Evolutionary conservation across 2,113 vertebrate genomes (phyloP).

Genomic region (Pluvialis apricaria): DNA sequence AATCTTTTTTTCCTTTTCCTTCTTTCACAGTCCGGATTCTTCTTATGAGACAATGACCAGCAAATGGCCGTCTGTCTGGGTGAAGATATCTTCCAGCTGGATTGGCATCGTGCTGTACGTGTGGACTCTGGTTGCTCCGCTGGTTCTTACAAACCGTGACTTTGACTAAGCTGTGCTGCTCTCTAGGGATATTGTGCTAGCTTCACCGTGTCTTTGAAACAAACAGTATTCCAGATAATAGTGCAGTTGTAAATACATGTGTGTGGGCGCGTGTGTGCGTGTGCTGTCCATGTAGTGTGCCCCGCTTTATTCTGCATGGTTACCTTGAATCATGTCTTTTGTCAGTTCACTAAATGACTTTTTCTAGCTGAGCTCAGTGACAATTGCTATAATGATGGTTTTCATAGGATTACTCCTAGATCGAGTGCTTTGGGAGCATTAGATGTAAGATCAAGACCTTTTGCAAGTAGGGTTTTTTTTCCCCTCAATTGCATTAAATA

Average conservation of each 20-base stretch:
- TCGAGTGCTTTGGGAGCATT: background rate
- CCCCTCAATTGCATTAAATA: background rate
- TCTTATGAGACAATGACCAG: constrained; percentile 90
- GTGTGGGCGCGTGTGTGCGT: background rate
- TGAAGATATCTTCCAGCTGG: constrained; percentile 98
- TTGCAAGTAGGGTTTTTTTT: background rate
- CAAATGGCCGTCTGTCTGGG: constrained; percentile 97
- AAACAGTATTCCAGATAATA: constrained; percentile 47
- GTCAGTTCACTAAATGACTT: constrained; percentile 44
- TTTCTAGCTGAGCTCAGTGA: constrained; percentile 47
- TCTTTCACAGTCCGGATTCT: constrained; percentile 76
- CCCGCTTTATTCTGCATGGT: constrained; percentile 69
- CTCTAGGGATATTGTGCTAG: background rate
- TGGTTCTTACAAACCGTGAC: constrained; percentile 95
- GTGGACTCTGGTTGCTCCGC: constrained; percentile 94
- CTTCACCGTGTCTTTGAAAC: constrained; percentile 9
- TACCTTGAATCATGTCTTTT: constrained; percentile 44
- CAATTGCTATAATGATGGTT: background rate
- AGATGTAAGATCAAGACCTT: background rate
- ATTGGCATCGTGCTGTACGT: constrained; percentile 93
- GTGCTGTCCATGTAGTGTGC: constrained; percentile 28
- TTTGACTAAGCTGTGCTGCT: constrained; percentile 81
- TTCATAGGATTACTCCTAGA: background rate
- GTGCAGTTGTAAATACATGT: constrained; percentile 58
- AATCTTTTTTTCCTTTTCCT: background rate